phyloP scores from a whole-genome alignment of 2,797 vertebrate genomes.

The Hemitrygon akajei region DNA sequence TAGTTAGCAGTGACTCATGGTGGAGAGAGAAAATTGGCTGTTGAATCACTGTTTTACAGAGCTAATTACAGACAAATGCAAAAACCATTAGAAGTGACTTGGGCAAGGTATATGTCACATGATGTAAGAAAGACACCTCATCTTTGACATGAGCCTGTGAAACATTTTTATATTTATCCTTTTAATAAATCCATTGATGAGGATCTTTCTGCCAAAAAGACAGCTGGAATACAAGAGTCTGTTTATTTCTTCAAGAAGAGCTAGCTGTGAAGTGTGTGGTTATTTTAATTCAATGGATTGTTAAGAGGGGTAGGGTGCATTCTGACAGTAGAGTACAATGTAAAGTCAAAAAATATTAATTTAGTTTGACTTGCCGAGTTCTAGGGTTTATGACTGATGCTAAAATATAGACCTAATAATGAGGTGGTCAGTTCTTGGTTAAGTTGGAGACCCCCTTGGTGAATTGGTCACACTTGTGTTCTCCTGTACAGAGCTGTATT shows the following conservation, averaged over 20 bases:
- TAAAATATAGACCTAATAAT: not conserved
- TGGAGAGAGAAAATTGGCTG: not conserved
- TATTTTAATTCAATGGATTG: not conserved
- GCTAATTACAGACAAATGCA: not conserved
- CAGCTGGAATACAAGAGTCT: no score
- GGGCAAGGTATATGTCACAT: not conserved
- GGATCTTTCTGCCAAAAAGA: not conserved
- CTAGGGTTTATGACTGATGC: not conserved
- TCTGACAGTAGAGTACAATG: not conserved
- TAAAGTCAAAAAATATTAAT: not conserved
- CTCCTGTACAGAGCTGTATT: not conserved
- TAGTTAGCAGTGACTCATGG: not conserved
- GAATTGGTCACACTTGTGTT: not conserved
- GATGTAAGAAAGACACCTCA: not conserved
- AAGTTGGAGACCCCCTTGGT: not conserved
- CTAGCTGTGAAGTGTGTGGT: not conserved
- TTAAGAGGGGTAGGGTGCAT: not conserved
- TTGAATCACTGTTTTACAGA: not conserved
- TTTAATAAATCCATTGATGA: not conserved
- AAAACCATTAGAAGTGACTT: not conserved
- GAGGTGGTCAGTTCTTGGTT: not conserved
- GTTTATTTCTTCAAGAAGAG: not conserved
- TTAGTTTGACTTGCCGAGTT: not conserved
- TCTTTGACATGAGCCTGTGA: not conserved
- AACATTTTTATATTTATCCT: not conserved